Evolutionary conservation across 2,797 vertebrate genomes (phyloP), one percentile per base, ranked within the genome.

Genomic region (Sebastes kiyomatsui): DNA sequence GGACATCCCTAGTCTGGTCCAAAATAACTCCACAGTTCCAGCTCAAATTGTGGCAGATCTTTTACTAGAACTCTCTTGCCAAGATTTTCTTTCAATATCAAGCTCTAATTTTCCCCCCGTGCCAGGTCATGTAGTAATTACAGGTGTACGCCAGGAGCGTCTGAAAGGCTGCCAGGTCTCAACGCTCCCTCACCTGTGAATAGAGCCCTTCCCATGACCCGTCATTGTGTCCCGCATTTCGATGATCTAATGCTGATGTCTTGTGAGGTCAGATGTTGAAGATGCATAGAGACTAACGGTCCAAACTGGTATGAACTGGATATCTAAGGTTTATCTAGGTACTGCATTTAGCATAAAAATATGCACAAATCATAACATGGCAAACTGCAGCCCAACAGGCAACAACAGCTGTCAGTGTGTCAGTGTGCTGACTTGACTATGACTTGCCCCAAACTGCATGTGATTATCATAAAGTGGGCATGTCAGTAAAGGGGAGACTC

Each of bases 51-150:
- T 56, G 42, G 30, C 8, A 64, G 42, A 23, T 68, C 13, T 42
- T 42, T 16, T 11, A 27, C 18, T 38, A 56, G 6, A 28, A 25
- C 18, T 62, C 52, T 58, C 10, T 35, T 75, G 62, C 58, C 66
- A 81, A 75, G 46, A 35, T 52, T 75, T 70, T 73, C 33, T 65
- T 18, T 46, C 46, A 70, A 28, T 35, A 72, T 71, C 58, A 13
- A 74, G 33, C 72, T 69, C 52, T 62, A 28, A 49, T 75, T 23
- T 46, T 1, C 1, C 46, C 20, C 70, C 35, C n/a, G 56, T 78
- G 72, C 62, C 68, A 30, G 81, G 75, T 68, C 79, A 71, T n/a
- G 70, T 32, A 35, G 70, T 87, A 88, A 91, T 90, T 92, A 83
- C 79, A 90, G 87, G 84, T 88, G 75, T 87, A 61, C 42, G 67